Evolutionary conservation across 1,140 invertebrate genomes (phyloP).

Genomic region (Saccostrea cuccullata): DNA sequence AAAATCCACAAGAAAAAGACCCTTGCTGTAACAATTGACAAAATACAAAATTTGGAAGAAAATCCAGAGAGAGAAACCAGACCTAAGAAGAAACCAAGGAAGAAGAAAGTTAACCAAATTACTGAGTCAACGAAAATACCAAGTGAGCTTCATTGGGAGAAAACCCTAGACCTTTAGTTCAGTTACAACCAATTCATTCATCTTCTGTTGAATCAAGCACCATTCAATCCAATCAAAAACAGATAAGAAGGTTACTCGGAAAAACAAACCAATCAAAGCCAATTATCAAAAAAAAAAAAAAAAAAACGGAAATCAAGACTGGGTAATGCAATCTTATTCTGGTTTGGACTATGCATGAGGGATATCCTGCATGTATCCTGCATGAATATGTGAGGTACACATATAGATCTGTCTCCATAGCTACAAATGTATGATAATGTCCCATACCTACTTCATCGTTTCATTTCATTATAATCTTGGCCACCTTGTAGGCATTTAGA

Average conservation of each 20-base stretch:
- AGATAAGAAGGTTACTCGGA: not conserved
- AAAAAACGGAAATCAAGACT: not conserved
- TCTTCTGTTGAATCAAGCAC: not conserved
- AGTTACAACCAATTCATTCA: not conserved
- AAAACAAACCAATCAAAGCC: not conserved
- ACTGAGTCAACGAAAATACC: not conserved
- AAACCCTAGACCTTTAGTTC: not conserved
- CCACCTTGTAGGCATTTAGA: not conserved
- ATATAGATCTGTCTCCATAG: not conserved
- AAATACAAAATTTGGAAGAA: not conserved
- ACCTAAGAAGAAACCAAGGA: not conserved
- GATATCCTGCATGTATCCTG: not conserved
- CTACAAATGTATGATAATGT: not conserved
- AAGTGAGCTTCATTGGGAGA: not conserved
- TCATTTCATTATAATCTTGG: not conserved
- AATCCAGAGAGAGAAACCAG: not conserved
- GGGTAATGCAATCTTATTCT: not conserved
- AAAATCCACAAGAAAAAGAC: not conserved
- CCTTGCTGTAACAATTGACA: not conserved
- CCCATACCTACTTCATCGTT: not conserved
- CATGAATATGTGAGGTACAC: not conserved
- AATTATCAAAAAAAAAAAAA: not conserved
- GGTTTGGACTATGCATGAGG: not conserved
- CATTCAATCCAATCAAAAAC: not conserved
- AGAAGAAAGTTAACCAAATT: not conserved